Evolutionary conservation across 2,888 invertebrate species (phyloP), one percentile per base, ranked within the genome.

Genomic region (Venustoraphidia nigricollis): DNA sequence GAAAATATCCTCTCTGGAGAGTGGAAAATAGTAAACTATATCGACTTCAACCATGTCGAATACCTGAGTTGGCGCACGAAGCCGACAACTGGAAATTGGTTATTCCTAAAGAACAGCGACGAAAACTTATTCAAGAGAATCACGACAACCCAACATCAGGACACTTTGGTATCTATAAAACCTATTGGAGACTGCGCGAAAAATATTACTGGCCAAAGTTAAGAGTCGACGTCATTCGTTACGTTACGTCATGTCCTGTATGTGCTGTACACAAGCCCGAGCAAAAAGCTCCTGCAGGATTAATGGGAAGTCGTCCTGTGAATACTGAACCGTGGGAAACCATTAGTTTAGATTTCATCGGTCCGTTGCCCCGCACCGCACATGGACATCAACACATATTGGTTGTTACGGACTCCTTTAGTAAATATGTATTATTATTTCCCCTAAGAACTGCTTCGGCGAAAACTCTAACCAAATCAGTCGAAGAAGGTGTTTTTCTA

Each of bases 401-500:
- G 8, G 43, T 42, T 8, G 8, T 14, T 6, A 46, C 47, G 8
- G 58, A 58, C 41, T 51, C 45, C 38, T 55, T 53, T 37, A 52
- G 48, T 41, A 58, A 57, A 45, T 59, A 51, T 46, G 43, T 50
- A 5, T 42, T 56, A 13, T 48, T 53, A 3, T 55, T 54, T 44
- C 54, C 58, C 1, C 8, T 59, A 10, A 37, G 54, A 10, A 48
- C 34, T 9, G 56, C 57, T 11, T 55, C 55, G 4, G 51, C 55
- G 1, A 35, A 4, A 3, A 11, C 37, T 8, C 38, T 58, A 3
- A 44, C 47, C 3, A 41, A 47, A 36, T 36, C 44, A 14, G 39
- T 58, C 9, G 55, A 56, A 43, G 52, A 57, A 9, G 17, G 52
- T 10, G 53, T 58, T 0, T 58, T 59, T 40, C 46, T 53, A 10